Conservation (phyloP, 2,888 invertebrate genomes). For the Sphaerophoria taeniata region DNA sequence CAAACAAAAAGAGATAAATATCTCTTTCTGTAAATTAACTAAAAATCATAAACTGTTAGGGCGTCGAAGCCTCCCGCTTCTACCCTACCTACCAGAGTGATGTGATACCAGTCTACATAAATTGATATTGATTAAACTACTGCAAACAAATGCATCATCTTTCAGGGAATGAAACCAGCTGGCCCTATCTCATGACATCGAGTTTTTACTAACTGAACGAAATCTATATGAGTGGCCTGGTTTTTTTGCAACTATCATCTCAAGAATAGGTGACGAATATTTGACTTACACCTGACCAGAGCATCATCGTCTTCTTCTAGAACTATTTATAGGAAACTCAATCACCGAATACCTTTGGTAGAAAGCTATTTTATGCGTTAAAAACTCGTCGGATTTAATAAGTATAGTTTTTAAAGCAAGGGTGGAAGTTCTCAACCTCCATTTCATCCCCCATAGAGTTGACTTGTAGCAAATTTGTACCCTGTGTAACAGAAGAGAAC, state of each 20-base stretch:
- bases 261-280: not conserved
- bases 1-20: too few relatives aligned
- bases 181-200: not conserved
- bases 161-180: not conserved
- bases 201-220: not conserved
- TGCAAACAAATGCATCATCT: not conserved
- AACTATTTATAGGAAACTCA: not conserved
- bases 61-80: too few relatives aligned
- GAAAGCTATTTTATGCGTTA: not conserved
- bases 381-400: not conserved
- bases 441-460: too few relatives aligned
- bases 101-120: too few relatives aligned
- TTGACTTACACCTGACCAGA: not conserved
- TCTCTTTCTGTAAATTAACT: too few relatives aligned
- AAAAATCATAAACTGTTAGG: too few relatives aligned
- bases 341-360: not conserved
- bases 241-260: not conserved
- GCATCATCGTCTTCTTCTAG: slow-evolving; percentile 5
- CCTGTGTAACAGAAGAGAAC: too few relatives aligned
- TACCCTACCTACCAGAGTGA: too few relatives aligned
- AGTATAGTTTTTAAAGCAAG: too few relatives aligned
- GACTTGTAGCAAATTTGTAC: too few relatives aligned
- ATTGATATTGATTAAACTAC: too few relatives aligned
- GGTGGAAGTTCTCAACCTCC: too few relatives aligned
- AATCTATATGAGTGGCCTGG: not conserved